A percentile compares a stretch with the other conserved stretches of the same genome.
These are phyloP conservation scores for Pterocles burchelli DNA, from an alignment of 2,113 vertebrate species.

Conservation along the genomic window DNA sequence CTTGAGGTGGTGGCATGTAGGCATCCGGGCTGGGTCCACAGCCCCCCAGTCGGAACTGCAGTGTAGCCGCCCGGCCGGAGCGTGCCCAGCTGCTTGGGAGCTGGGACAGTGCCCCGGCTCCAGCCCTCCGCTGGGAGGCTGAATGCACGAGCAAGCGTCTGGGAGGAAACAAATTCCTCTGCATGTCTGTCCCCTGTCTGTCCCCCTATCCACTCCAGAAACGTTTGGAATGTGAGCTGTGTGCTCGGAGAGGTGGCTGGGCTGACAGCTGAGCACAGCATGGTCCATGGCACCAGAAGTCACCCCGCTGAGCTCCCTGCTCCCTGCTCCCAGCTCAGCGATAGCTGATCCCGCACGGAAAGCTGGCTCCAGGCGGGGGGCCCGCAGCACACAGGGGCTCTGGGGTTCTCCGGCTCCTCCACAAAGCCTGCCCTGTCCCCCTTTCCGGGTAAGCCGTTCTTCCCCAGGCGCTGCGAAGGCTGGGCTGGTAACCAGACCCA, in stretches of 20 bases:
- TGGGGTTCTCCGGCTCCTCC: not conserved
- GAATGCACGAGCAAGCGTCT: fast-evolving
- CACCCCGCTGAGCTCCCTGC: not conserved
- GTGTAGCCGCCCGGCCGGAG: not conserved
- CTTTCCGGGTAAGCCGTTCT: not conserved
- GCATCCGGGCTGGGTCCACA: not conserved
- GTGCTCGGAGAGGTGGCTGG: not conserved
- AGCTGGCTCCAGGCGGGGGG: not conserved
- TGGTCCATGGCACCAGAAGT: fast-evolving
- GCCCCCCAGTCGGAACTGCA: fast-evolving
- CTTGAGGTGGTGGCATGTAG: not conserved
- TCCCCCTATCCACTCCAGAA: not conserved
- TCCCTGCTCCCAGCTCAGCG: not conserved
- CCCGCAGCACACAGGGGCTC: not conserved
- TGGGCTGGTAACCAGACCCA: fast-evolving
- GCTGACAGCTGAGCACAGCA: fast-evolving
- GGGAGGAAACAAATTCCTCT: not conserved
- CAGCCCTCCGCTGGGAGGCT: fast-evolving
- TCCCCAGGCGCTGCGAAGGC: not conserved
- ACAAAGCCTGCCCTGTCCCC: not conserved
- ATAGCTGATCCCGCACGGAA: fast-evolving
- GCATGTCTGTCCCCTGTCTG: not conserved
- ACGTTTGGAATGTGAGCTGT: fast-evolving
- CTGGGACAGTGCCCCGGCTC: not conserved
- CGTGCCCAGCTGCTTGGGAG: fast-evolving